Percentiles rank a stretch among this genome's conserved stretches.
Conservation (phyloP, 2,888 invertebrate species). For the Andrena hattorfiana region DNA sequence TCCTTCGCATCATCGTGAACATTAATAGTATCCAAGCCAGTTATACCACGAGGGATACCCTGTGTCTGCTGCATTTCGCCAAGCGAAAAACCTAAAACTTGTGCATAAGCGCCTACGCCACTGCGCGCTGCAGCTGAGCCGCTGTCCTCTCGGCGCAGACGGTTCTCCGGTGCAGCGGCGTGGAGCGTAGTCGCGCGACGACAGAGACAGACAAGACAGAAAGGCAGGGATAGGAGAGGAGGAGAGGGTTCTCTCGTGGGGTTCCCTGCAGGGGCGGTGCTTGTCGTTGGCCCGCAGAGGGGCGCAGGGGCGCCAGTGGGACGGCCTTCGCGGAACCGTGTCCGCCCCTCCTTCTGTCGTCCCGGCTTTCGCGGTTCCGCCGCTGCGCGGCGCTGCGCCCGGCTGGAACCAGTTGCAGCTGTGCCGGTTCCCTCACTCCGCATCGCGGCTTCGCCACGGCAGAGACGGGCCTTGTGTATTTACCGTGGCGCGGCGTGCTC, state of each 20-base stretch:
- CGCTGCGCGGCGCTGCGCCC: constrained; percentile 72
- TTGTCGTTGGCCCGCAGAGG: not conserved
- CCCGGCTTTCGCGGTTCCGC: constrained; percentile 51
- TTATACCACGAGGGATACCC: not conserved
- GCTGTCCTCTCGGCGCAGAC: constrained; percentile 40
- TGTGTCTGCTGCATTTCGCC: no score
- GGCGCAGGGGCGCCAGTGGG: constrained; percentile 66
- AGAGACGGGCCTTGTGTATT: constrained; percentile 67
- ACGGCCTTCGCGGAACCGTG: constrained; percentile 61
- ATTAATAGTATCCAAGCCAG: not conserved
- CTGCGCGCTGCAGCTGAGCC: constrained; percentile 45
- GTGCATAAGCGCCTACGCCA: constrained; percentile 56
- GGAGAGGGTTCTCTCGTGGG: constrained; percentile 29
- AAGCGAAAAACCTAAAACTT: not conserved
- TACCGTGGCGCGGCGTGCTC: constrained; percentile 69
- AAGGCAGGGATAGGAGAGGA: not conserved
- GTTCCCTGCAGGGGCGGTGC: constrained; percentile 68
- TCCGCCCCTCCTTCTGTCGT: constrained; percentile 62
- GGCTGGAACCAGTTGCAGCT: constrained; percentile 65
- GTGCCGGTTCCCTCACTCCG: constrained; percentile 82
- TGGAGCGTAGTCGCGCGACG: constrained; percentile 42
- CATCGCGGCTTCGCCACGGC: constrained; percentile 81
- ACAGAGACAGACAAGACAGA: constrained; percentile 3
- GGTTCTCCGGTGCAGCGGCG: constrained; percentile 51
- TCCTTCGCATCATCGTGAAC: no score